These are phyloP conservation scores for Pangasius krempfi DNA, from an alignment of 2,797 vertebrate genomes.

Conservation along the genomic window DNA sequence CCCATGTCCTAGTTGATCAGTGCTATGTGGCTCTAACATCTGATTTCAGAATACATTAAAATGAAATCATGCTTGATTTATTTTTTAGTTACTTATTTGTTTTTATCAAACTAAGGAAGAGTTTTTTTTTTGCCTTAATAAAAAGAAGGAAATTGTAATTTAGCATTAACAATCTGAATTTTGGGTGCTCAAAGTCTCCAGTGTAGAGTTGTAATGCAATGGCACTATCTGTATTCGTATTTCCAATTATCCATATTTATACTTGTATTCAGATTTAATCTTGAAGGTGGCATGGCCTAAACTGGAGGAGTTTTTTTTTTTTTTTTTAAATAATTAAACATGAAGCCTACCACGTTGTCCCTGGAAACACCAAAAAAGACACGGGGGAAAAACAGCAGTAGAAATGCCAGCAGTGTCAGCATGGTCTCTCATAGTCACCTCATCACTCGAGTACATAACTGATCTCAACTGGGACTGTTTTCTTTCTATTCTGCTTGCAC, in stretches of 20 bases:
- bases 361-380: background rate
- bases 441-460: background rate
- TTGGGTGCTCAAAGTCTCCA: background rate
- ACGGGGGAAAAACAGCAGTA: background rate
- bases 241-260: background rate
- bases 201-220: background rate
- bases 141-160: background rate
- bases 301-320: background rate
- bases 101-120: background rate
- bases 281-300: background rate
- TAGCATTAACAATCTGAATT: background rate
- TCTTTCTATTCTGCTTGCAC: background rate
- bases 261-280: background rate
- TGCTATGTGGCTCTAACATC: background rate
- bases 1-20: background rate
- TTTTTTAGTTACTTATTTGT: background rate
- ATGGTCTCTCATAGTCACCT: background rate
- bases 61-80: background rate
- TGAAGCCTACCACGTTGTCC: background rate
- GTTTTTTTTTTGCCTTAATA: background rate
- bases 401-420: background rate
- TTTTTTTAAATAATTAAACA: background rate
- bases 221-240: background rate
- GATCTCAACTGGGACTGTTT: background rate
- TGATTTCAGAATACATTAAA: background rate